A percentile compares a stretch with the other conserved stretches of the same genome.
Conservation (phyloP, 2,113 vertebrate species). For the Lepidothrix coronata region DNA sequence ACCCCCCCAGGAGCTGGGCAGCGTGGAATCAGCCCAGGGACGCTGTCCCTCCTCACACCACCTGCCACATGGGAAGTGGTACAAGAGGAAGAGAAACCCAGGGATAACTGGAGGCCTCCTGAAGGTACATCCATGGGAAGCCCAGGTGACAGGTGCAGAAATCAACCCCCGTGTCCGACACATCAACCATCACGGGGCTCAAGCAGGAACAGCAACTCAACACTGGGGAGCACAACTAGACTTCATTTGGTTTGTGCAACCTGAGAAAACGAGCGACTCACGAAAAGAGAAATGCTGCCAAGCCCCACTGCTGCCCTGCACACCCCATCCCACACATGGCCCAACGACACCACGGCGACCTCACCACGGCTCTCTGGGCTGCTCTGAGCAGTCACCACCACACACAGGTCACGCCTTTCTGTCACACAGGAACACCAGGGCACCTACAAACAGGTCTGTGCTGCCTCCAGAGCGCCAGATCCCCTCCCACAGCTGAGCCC, state of each 20-base stretch:
- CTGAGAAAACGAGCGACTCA: neutral
- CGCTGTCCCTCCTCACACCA: neutral
- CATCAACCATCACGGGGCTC: neutral
- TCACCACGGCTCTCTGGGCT: neutral
- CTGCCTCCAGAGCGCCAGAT: fast-evolving
- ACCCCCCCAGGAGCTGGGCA: neutral
- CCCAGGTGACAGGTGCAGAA: neutral
- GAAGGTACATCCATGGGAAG: neutral
- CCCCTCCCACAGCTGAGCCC: neutral
- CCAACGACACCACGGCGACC: neutral
- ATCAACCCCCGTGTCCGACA: neutral
- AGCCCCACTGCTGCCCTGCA: neutral
- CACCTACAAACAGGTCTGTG: neutral
- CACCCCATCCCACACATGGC: neutral
- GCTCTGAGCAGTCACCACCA: neutral
- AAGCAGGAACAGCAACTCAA: neutral
- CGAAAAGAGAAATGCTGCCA: neutral
- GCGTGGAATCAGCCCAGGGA: neutral
- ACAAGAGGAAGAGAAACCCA: neutral
- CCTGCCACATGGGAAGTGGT: neutral
- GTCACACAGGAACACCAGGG: fast-evolving
- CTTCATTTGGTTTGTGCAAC: conserved; percentile 12
- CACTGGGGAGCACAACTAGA: neutral
- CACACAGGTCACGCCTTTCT: neutral
- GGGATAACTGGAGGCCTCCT: neutral